Evolutionary conservation across 1,140 invertebrate species (phyloP).

Genomic region (Trinorchestia longiramus): DNA sequence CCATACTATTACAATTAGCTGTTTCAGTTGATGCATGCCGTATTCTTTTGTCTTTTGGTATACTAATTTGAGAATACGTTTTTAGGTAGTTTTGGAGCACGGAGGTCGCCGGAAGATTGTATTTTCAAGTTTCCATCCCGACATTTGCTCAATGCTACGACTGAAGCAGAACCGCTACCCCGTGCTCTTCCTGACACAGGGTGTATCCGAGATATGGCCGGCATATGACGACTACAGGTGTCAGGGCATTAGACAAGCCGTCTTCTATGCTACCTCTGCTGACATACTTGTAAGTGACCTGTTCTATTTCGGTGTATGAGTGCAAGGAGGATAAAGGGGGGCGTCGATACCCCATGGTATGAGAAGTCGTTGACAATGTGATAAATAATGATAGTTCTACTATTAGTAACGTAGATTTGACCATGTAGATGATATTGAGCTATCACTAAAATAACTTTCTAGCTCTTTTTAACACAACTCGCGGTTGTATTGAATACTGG

Average conservation of each 20-base stretch:
- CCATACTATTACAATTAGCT: too few relatives aligned
- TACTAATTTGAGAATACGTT: too few relatives aligned
- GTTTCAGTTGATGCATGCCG: too few relatives aligned
- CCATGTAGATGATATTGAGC: too few relatives aligned
- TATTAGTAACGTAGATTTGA: too few relatives aligned
- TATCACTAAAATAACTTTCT: too few relatives aligned
- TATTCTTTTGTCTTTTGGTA: too few relatives aligned
- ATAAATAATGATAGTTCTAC: too few relatives aligned
- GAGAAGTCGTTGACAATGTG: too few relatives aligned
- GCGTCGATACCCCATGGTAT: too few relatives aligned
- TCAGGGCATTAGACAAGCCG: conserved; percentile 82
- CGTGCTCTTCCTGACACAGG: conserved; percentile 92
- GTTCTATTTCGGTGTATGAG: not conserved
- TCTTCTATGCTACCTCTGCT: conserved; percentile 82
- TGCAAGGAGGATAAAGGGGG: not conserved
- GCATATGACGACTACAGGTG: conserved; percentile 88
- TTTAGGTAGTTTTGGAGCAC: conserved; percentile 76
- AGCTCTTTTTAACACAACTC: too few relatives aligned
- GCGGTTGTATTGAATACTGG: too few relatives aligned
- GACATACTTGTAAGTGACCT: conserved; percentile 77
- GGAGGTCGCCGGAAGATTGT: conserved; percentile 84
- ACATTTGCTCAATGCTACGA: conserved; percentile 91
- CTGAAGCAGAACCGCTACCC: conserved; percentile 96
- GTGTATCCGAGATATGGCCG: conserved; percentile 83
- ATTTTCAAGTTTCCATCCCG: conserved; percentile 95